phyloP scores from a whole-genome alignment of 2,797 vertebrate genomes.

The Cirrhinus molitorella region DNA sequence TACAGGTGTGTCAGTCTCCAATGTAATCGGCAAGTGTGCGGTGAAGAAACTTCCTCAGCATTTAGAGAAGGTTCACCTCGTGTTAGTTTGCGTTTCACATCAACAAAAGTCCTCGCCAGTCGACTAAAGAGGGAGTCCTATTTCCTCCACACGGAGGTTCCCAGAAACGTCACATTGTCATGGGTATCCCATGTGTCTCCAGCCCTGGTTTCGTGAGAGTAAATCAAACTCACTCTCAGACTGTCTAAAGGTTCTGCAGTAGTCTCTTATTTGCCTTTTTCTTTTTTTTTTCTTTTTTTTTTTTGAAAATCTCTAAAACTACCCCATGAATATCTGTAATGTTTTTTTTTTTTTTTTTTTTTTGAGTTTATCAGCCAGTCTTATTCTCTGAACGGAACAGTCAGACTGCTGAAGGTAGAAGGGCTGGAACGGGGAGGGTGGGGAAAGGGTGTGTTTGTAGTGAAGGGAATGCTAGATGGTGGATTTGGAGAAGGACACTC shows the following conservation, averaged over 20 bases:
- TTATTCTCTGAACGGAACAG: slow-evolving; percentile 29
- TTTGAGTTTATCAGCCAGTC: slow-evolving; percentile 38
- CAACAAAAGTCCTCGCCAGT: slow-evolving; percentile 5
- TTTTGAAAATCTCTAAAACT: slow-evolving; percentile 61
- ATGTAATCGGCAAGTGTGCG: slow-evolving; percentile 19
- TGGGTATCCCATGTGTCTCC: slow-evolving; percentile 45
- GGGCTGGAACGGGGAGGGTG: slow-evolving; percentile 17
- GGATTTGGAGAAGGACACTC: slow-evolving; percentile 91
- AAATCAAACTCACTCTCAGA: slow-evolving; percentile 63
- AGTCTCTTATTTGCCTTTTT: slow-evolving; percentile 63
- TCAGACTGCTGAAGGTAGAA: slow-evolving; percentile 22
- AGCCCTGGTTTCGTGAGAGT: slow-evolving; percentile 68
- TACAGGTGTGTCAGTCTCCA: slow-evolving; percentile 54
- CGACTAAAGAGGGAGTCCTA: slow-evolving; percentile 16
- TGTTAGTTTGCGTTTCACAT: slow-evolving; percentile 21
- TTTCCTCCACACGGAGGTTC: slow-evolving; percentile 41
- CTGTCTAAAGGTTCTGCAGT: slow-evolving; percentile 71
- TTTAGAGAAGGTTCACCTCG: slow-evolving; percentile 22
- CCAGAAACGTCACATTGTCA: slow-evolving; percentile 27
- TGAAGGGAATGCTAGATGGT: slow-evolving; percentile 78
- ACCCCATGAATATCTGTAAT: slow-evolving; percentile 53
- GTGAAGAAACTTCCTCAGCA: slow-evolving; percentile 22
- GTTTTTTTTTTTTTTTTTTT: slow-evolving; percentile 34
- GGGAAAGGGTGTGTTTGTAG: slow-evolving; percentile 55
- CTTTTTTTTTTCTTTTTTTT: slow-evolving; percentile 12